Evolutionary conservation across 2,113 vertebrate genomes (phyloP).

Genomic region (Verasper variegatus): DNA sequence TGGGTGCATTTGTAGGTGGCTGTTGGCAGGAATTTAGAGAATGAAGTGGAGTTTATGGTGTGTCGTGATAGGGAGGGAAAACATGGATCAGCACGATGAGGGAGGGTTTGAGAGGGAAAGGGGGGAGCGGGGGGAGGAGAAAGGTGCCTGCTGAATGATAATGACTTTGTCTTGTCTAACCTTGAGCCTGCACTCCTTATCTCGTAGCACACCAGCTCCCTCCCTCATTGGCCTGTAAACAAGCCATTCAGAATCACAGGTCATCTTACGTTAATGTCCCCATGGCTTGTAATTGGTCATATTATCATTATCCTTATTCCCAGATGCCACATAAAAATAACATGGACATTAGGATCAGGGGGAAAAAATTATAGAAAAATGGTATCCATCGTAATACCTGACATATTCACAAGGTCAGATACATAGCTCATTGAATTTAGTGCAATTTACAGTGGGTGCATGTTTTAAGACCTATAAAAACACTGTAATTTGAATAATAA

Average conservation of each 20-base stretch:
- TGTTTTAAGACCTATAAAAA: background rate
- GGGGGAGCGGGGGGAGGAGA: slow-evolving; percentile 25
- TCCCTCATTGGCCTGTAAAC: slow-evolving; percentile 41
- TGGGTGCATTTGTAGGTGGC: slow-evolving; percentile 43
- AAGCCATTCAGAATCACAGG: slow-evolving; percentile 42
- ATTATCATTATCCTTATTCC: slow-evolving; percentile 12
- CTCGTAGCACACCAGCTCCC: slow-evolving; percentile 34
- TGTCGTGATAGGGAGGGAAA: slow-evolving; percentile 11
- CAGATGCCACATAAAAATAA: background rate
- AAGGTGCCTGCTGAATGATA: slow-evolving; percentile 48
- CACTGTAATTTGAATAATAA: too few relatives aligned
- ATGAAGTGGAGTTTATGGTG: slow-evolving; percentile 29
- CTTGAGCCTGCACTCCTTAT: slow-evolving; percentile 57
- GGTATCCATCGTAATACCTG: background rate
- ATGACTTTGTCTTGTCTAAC: slow-evolving; percentile 57
- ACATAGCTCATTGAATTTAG: background rate
- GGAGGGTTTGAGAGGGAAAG: slow-evolving; percentile 11
- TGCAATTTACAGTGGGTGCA: background rate
- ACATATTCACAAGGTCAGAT: slow-evolving; percentile 6
- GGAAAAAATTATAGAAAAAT: too few relatives aligned
- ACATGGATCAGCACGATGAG: slow-evolving; percentile 43
- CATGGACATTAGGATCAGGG: background rate
- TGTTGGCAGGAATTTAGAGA: slow-evolving; percentile 51
- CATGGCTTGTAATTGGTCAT: slow-evolving; percentile 9
- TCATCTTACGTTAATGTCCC: slow-evolving; percentile 41